These are phyloP conservation scores for Sebastolobus alascanus DNA, from an alignment of 2,797 vertebrate species.

Conservation along the genomic window DNA sequence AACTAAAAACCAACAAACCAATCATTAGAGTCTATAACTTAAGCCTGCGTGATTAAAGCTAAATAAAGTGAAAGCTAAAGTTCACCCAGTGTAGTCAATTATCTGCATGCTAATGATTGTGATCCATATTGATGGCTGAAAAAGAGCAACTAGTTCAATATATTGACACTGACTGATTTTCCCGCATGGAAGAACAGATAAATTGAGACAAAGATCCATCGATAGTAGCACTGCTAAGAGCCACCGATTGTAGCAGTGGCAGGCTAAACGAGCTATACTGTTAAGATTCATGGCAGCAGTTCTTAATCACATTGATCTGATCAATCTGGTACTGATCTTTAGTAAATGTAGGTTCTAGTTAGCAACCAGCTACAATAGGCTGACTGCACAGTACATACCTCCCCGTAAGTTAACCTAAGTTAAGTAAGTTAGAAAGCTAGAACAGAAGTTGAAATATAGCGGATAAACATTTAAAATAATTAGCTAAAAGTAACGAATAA, in stretches of 20 bases:
- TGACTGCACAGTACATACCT: not conserved
- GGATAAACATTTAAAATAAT: not conserved
- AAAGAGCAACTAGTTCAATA: slow-evolving; percentile 37
- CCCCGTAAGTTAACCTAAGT: not conserved
- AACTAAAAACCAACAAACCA: slow-evolving; percentile 17
- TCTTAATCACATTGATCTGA: not conserved
- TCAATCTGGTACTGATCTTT: not conserved
- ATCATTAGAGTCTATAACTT: not conserved
- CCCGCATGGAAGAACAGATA: slow-evolving; percentile 25
- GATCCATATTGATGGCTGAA: slow-evolving; percentile 1
- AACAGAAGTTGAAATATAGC: not conserved
- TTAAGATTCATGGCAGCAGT: slow-evolving; percentile 7
- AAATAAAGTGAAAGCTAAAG: not conserved
- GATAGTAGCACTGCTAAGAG: slow-evolving; percentile 25
- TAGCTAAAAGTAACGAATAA: not conserved
- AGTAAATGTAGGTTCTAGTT: not conserved
- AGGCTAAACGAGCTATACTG: not conserved
- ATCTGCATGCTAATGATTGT: not conserved
- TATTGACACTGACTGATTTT: slow-evolving; percentile 41
- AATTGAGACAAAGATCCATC: slow-evolving; percentile 41
- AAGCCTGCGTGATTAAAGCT: not conserved
- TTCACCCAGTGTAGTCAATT: slow-evolving; percentile 1
- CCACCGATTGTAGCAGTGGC: slow-evolving; percentile 26
- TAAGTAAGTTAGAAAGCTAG: too few relatives aligned
- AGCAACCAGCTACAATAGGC: not conserved